These are phyloP conservation scores for Notoglanidium macrostoma DNA, from an alignment of 2,797 vertebrate genomes.

Conservation along the genomic window DNA sequence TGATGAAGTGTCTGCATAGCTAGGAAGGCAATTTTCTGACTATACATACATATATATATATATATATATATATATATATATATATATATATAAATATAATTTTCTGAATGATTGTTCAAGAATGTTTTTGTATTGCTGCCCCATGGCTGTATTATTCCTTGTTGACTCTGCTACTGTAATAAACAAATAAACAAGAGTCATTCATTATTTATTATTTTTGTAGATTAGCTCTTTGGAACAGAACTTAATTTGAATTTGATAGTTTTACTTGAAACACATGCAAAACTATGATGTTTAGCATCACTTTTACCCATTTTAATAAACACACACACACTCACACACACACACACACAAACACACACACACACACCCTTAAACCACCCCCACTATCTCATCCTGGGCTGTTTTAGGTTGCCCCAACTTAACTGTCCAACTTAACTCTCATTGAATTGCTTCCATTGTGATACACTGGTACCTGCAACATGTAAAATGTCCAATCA, in stretches of 20 bases:
- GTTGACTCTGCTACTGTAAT: neutral
- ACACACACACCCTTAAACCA: neutral
- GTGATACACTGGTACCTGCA: too few species aligned
- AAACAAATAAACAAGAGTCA: neutral
- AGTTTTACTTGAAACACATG: neutral
- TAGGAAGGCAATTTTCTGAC: neutral
- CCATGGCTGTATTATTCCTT: neutral
- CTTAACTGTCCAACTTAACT: too few species aligned
- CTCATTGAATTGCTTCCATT: too few species aligned
- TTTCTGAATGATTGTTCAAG: too few species aligned
- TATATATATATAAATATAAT: too few species aligned
- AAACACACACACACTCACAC: neutral
- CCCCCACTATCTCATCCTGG: neutral
- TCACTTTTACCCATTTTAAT: neutral
- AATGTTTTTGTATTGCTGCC: neutral
- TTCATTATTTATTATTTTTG: too few species aligned
- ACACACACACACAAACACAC: too few species aligned
- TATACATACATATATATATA: too few species aligned
- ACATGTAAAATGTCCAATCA: too few species aligned
- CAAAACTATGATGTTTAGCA: neutral
- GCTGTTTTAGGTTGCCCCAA: too few species aligned
- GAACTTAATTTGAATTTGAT: neutral
- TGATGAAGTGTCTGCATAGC: neutral
- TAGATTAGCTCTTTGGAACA: too few species aligned
- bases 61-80: too few species aligned